Conservation (phyloP, 2,888 invertebrate species). For the Laothoe populi region DNA sequence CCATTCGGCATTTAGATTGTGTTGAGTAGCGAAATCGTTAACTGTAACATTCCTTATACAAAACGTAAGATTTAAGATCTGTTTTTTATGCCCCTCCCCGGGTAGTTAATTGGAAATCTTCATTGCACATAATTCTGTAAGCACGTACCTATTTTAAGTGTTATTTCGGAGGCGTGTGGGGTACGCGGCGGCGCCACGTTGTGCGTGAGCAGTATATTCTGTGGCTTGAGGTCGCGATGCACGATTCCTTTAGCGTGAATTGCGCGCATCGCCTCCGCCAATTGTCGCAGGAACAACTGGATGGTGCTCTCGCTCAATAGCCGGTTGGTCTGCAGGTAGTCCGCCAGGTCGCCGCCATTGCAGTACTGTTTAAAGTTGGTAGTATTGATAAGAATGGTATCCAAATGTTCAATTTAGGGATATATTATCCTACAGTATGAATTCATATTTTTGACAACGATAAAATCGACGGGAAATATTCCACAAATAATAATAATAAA, state of each 20-base stretch:
- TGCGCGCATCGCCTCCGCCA: constrained; percentile 99
- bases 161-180: constrained; percentile 92
- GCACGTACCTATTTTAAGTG: constrained; percentile 94
- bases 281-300: constrained; percentile 95
- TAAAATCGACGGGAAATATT: no score
- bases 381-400: no score
- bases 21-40: no score
- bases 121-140: neutral
- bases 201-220: constrained; percentile 98
- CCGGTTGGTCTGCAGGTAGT: constrained; percentile 97
- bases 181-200: constrained; percentile 85
- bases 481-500: no score
- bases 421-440: no score
- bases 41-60: no score
- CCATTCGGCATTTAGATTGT: no score
- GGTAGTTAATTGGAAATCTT: no score
- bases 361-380: constrained; percentile 93
- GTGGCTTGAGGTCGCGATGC: constrained; percentile 99
- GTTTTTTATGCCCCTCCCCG: no score
- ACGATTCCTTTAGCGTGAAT: constrained; percentile 99
- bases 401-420: no score
- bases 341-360: constrained; percentile 99
- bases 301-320: constrained; percentile 99
- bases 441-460: no score
- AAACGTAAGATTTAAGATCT: no score